Conservation (phyloP, 2,113 vertebrate species). For the Capra hircus region DNA sequence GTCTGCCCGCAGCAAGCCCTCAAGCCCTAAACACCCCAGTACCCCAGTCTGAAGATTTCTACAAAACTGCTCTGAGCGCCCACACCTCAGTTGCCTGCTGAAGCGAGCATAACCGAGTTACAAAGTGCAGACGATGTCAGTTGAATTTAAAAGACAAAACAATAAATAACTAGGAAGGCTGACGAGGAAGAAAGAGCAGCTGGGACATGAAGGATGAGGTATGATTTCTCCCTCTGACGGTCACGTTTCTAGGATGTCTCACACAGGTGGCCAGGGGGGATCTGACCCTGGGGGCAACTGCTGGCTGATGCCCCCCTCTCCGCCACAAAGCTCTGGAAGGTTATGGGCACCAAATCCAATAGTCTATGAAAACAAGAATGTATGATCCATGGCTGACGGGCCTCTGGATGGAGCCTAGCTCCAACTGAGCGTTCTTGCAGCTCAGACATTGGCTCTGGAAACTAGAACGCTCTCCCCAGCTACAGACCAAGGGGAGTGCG, state of each 20-base stretch:
- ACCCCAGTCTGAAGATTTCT: background rate
- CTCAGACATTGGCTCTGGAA: background rate
- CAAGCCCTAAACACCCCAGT: fast-evolving
- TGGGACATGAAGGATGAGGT: background rate
- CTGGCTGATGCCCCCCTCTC: background rate
- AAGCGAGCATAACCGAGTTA: background rate
- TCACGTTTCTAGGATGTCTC: no score
- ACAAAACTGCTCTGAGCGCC: background rate
- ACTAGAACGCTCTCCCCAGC: background rate
- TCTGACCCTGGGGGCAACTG: background rate
- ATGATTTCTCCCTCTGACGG: background rate
- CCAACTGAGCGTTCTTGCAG: background rate
- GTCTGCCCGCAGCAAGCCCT: background rate
- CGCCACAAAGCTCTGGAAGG: fast-evolving
- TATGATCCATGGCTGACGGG: fast-evolving
- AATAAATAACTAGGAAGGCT: slow-evolving; percentile 66
- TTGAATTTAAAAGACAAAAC: background rate
- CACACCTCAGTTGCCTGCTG: fast-evolving
- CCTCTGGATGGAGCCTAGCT: fast-evolving
- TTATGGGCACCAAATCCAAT: background rate
- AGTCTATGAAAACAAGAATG: background rate
- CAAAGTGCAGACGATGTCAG: background rate
- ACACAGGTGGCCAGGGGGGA: background rate
- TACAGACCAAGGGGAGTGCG: fast-evolving
- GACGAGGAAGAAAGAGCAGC: background rate